Conservation (phyloP, 2,113 vertebrate genomes). For the Egretta garzetta region DNA sequence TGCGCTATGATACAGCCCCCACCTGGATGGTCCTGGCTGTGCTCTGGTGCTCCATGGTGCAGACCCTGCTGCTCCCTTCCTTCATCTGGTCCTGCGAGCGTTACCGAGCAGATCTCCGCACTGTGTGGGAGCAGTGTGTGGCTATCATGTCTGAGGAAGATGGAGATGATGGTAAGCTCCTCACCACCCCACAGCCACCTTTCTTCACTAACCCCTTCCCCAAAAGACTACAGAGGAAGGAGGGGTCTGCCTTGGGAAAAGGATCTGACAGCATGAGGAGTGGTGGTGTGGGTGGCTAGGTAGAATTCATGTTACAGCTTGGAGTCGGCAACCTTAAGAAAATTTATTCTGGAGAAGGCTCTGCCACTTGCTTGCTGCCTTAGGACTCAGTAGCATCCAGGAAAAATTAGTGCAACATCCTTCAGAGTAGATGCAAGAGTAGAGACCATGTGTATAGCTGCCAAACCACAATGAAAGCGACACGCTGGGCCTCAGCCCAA, state of each 20-base stretch:
- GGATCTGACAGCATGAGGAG: background rate
- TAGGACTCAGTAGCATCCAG: background rate
- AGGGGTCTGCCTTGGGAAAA: background rate
- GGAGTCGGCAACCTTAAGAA: background rate
- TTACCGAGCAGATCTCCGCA: constrained; percentile 83
- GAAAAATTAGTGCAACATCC: background rate
- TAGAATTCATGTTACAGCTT: background rate
- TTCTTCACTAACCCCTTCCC: background rate
- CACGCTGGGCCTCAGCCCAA: background rate
- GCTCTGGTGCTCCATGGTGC: constrained; percentile 85
- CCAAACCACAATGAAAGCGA: background rate
- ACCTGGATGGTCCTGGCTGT: constrained; percentile 85
- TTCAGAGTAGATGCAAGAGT: background rate
- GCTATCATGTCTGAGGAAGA: constrained; percentile 84
- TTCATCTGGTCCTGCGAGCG: constrained; percentile 86
- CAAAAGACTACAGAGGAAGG: background rate
- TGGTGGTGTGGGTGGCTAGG: background rate
- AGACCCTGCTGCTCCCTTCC: constrained; percentile 82
- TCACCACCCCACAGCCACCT: background rate
- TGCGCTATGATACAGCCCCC: constrained; percentile 81
- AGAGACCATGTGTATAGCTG: background rate
- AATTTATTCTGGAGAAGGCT: background rate
- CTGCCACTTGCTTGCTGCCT: background rate
- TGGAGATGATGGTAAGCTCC: constrained; percentile 77
- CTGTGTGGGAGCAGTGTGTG: constrained; percentile 84